phyloP scores from a whole-genome alignment of 2,888 invertebrate genomes.

The Phyllotreta striolata region DNA sequence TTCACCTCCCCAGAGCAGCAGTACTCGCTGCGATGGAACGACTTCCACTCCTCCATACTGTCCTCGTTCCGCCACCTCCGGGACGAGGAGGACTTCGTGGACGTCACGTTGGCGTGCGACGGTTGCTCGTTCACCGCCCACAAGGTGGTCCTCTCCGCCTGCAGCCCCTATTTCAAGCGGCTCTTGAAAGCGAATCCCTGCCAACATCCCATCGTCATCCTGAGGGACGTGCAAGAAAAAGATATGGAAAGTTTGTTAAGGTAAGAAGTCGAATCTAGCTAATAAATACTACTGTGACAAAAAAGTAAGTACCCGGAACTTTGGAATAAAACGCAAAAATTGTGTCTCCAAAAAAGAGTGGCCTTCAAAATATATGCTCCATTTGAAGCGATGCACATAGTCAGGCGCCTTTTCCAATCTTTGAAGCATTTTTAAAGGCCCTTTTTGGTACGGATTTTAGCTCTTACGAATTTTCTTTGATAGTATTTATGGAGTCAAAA shows the following conservation, averaged over 20 bases:
- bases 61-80: constrained; percentile 88
- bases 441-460: no score
- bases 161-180: constrained; percentile 91
- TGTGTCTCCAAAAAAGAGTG: no score
- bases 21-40: constrained; percentile 94
- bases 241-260: constrained; percentile 87
- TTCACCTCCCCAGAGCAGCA: constrained; percentile 76
- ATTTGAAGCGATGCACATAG: no score
- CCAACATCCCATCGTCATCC: constrained; percentile 88
- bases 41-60: constrained; percentile 91
- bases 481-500: no score
- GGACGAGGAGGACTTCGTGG: constrained; percentile 92
- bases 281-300: no score
- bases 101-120: constrained; percentile 92
- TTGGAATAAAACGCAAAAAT: no score
- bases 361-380: no score
- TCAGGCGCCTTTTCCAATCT: no score
- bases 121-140: constrained; percentile 89
- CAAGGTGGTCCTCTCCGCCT: constrained; percentile 89
- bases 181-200: constrained; percentile 90
- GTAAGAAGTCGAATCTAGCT: constrained; percentile 58
- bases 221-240: constrained; percentile 84
- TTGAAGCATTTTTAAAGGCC: no score
- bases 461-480: no score
- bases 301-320: no score